phyloP scores from a whole-genome alignment of 2,888 invertebrate genomes.

The Neoitamus cyanurus region DNA sequence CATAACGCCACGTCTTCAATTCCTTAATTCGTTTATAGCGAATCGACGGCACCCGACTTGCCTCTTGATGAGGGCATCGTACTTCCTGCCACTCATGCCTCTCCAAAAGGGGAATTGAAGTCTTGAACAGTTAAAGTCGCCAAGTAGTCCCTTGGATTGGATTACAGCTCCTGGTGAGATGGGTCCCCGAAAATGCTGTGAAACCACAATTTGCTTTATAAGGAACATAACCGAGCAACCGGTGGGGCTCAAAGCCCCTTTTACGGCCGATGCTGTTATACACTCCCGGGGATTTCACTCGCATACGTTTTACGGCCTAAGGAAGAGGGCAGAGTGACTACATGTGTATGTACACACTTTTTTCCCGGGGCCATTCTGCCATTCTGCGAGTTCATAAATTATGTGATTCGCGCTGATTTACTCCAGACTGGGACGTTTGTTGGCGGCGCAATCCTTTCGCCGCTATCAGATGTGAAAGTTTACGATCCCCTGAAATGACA shows the following conservation, averaged over 20 bases:
- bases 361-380: background rate
- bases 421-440: background rate
- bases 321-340: background rate
- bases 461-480: background rate
- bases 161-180: background rate
- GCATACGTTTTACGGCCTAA: background rate
- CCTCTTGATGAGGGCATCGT: too few relatives aligned
- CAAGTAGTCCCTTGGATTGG: too few relatives aligned
- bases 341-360: too few relatives aligned
- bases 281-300: background rate
- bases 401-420: background rate
- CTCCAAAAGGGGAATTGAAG: too few relatives aligned
- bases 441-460: too few relatives aligned
- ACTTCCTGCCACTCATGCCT: too few relatives aligned
- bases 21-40: too few relatives aligned
- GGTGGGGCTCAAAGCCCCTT: background rate
- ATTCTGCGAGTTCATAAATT: background rate
- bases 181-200: too few relatives aligned
- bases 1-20: too few relatives aligned
- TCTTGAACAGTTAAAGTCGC: too few relatives aligned
- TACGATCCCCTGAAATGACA: background rate
- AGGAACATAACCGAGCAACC: background rate
- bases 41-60: too few relatives aligned
- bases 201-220: background rate
- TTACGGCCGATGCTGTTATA: background rate